Evolutionary conservation across 2,113 vertebrate genomes (phyloP).

Genomic region (Acrocephalus arundinaceus): DNA sequence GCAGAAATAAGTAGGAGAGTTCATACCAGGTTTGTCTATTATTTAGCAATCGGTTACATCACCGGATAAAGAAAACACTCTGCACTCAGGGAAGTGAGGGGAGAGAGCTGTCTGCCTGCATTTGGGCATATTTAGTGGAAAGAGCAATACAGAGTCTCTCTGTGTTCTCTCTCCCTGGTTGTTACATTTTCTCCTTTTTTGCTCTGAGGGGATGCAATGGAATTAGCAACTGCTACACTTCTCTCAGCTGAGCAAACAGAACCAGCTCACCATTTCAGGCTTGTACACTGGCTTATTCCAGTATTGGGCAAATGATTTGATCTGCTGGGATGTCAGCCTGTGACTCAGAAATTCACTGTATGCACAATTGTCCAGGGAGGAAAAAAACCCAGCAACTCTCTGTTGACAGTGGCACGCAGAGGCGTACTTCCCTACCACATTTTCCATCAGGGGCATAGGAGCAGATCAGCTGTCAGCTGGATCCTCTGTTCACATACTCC

Average conservation of each 20-base stretch:
- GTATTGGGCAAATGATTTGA: not conserved
- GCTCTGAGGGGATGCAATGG: not conserved
- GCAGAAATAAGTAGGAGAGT: conserved; percentile 18
- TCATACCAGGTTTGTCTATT: conserved; percentile 40
- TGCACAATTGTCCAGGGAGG: not conserved
- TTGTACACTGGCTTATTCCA: not conserved
- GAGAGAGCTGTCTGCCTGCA: conserved; percentile 4
- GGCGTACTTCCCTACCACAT: not conserved
- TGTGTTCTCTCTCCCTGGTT: not conserved
- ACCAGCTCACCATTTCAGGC: not conserved
- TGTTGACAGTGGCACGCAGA: not conserved
- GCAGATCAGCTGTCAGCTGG: not conserved
- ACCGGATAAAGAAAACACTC: conserved; percentile 27
- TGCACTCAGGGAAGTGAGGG: not conserved
- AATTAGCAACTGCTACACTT: not conserved
- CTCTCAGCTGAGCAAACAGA: conserved; percentile 24
- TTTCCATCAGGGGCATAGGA: not conserved
- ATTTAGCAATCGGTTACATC: conserved; percentile 51
- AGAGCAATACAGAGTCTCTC: not conserved
- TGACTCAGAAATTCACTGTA: conserved; percentile 17
- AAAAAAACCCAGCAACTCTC: not conserved
- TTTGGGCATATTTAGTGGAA: conserved; percentile 16
- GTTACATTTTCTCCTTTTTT: conserved; percentile 16
- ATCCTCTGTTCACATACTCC: not conserved
- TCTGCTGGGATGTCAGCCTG: not conserved